Percentiles rank a stretch among this genome's conserved stretches.
Evolutionary conservation across 2,888 invertebrate species (phyloP).

Genomic region (Melangyna quadrimaculata): DNA sequence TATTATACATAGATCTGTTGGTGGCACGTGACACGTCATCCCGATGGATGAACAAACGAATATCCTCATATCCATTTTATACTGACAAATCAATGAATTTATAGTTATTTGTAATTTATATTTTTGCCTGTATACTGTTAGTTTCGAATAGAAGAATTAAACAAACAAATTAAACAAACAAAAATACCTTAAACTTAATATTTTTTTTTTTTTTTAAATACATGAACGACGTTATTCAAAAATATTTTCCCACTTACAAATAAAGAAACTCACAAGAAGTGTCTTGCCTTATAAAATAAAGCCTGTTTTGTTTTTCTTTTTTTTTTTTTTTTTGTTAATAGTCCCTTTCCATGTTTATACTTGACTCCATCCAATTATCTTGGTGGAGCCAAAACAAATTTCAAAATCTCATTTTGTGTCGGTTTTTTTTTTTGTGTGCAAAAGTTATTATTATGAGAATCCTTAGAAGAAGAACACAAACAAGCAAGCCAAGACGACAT

Average conservation of each 20-base stretch:
- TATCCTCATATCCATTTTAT: no score
- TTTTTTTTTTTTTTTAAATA: not conserved
- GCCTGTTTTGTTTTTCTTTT: slow-evolving; percentile 9
- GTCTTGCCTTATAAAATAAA: not conserved
- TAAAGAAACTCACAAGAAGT: no score
- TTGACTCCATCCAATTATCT: slow-evolving; percentile 61
- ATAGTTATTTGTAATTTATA: no score
- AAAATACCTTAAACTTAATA: not conserved
- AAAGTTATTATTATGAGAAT: slow-evolving; percentile 53
- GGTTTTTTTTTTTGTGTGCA: slow-evolving; percentile 10
- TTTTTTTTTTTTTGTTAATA: no score
- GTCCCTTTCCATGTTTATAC: not conserved
- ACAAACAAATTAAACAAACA: not conserved
- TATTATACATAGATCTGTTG: no score
- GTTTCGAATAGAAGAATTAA: no score
- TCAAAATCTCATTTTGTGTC: slow-evolving; percentile 51
- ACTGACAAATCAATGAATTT: no score
- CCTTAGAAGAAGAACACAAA: slow-evolving; percentile 20
- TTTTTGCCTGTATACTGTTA: no score
- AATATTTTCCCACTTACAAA: no score
- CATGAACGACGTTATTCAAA: not conserved
- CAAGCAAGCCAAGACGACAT: not conserved
- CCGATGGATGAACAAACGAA: no score
- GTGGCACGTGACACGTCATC: no score
- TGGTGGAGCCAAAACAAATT: slow-evolving; percentile 57